phyloP scores from a whole-genome alignment of 2,888 invertebrate genomes.

The Brenthis hecate region DNA sequence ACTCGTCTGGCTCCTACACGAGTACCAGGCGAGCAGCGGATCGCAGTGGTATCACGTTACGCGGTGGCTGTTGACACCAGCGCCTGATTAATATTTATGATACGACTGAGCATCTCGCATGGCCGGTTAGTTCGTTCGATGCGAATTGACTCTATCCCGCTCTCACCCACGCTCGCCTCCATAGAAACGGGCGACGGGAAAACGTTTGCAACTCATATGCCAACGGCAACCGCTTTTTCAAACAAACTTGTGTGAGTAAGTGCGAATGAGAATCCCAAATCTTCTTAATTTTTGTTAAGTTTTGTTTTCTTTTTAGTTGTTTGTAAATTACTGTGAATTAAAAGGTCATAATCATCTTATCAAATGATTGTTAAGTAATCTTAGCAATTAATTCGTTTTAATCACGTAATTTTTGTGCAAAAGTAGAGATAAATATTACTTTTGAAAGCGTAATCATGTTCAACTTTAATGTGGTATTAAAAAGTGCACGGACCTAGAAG shows the following conservation, averaged over 20 bases:
- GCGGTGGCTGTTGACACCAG: conserved; percentile 83
- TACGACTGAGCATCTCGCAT: conserved; percentile 81
- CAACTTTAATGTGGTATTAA: conserved; percentile 34
- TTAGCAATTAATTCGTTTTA: not conserved
- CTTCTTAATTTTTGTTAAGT: conserved; percentile 66
- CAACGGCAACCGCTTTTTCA: conserved; percentile 66
- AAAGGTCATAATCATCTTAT: conserved; percentile 44
- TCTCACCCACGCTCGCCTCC: conserved; percentile 54
- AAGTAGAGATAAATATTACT: not conserved
- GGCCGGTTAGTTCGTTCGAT: conserved; percentile 77
- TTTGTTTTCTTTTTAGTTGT: conserved; percentile 55
- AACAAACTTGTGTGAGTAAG: conserved; percentile 72
- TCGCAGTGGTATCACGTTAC: conserved; percentile 80
- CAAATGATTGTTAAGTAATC: not conserved
- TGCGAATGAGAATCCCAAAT: conserved; percentile 79
- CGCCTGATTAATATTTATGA: conserved; percentile 83
- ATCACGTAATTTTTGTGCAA: not conserved
- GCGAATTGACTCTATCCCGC: conserved; percentile 72
- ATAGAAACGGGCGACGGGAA: conserved; percentile 52
- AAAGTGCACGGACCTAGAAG: conserved; percentile 71
- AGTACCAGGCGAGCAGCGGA: conserved; percentile 77
- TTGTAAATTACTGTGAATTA: conserved; percentile 49
- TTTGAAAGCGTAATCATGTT: conserved; percentile 9
- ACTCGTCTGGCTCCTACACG: conserved; percentile 57
- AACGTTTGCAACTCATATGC: conserved; percentile 59